A percentile compares a stretch with the other conserved stretches of the same genome.
These are phyloP conservation scores for Falco concolor DNA, from an alignment of 2,797 vertebrate genomes.

Conservation along the genomic window DNA sequence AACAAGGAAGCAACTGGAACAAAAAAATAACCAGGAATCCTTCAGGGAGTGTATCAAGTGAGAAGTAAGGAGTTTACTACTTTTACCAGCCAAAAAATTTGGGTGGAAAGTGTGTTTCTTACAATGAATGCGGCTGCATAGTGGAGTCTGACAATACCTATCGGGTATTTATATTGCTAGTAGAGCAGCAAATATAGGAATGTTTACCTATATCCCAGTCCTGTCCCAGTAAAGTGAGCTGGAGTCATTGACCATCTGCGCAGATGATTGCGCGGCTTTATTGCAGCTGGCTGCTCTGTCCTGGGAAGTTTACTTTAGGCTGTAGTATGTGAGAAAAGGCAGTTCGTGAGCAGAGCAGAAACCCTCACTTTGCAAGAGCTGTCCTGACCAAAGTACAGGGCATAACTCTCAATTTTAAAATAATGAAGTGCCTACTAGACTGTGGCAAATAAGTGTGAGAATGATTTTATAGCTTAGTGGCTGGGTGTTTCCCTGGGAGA, in stretches of 20 bases:
- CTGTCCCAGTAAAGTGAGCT: not conserved
- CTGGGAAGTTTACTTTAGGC: not conserved
- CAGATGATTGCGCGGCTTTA: not conserved
- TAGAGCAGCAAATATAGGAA: not conserved
- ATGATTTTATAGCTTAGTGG: not conserved
- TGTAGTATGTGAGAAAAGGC: not conserved
- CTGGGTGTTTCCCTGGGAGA: not conserved
- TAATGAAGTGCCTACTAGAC: not conserved
- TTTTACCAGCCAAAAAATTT: not conserved
- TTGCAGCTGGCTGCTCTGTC: not conserved
- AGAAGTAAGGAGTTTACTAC: not conserved
- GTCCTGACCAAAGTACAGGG: not conserved
- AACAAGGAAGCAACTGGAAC: not conserved
- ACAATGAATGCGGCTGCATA: not conserved
- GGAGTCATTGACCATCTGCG: not conserved
- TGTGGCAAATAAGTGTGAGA: not conserved
- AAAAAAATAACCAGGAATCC: not conserved
- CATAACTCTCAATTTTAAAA: not conserved
- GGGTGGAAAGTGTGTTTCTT: not conserved
- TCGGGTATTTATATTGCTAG: not conserved
- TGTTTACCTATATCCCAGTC: not conserved
- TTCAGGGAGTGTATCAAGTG: not conserved
- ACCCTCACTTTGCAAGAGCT: not conserved
- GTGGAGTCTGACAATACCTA: not conserved
- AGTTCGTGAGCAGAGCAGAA: not conserved